Evolutionary conservation across 1,140 invertebrate genomes (phyloP), one percentile per base, ranked within the genome.

Genomic region (Doryteuthis pealeii): DNA sequence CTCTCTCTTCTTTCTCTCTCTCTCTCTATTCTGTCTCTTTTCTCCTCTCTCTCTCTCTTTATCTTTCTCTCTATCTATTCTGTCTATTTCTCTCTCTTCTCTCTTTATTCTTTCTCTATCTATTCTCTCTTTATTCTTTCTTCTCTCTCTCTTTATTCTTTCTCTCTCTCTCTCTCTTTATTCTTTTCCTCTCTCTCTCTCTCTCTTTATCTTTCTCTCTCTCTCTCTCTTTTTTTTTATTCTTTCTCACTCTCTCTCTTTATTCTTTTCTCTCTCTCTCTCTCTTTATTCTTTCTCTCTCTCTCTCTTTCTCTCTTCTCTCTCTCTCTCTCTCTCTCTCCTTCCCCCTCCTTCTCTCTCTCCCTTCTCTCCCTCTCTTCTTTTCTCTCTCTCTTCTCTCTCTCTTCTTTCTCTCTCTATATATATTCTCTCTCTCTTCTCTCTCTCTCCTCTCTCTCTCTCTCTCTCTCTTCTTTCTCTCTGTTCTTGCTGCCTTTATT

Each of bases 61-160:
- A 49, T 35, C 31, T 49, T 70, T 45, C 58, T 33, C 32, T 58
- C 45, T 22, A 1, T 18, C 69, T 33, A 35, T 43, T 65, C 31
- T 74, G 32, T 76, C 71, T 35, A 14, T 58, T 66, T 26, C 30
- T 43, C n/a, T 35, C 45, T 40, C 43, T 26, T 54, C 54, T 32
- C 28, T 28, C 43, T 26, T 45, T 45, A 6, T 33, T 54, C n/a
- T 22, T 33, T 30, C 33, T 73, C 73, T 74, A 18, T 71, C 22
- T 12, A 10, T 22, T 49, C 45, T 12, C 45, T 10, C 22, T 49
- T 22, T 49, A 12, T 49, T 49, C 22, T 22, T 49, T 49, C 22
- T 49, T 22, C 45, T 49, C 22, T 49, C 22, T 12, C 10, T 49
- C 8, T 22, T 49, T 49, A 10, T 49, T 22, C 45, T 22, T 22